These are phyloP conservation scores for Percopsis transmontana DNA, from an alignment of 2,113 vertebrate genomes.

Conservation along the genomic window DNA sequence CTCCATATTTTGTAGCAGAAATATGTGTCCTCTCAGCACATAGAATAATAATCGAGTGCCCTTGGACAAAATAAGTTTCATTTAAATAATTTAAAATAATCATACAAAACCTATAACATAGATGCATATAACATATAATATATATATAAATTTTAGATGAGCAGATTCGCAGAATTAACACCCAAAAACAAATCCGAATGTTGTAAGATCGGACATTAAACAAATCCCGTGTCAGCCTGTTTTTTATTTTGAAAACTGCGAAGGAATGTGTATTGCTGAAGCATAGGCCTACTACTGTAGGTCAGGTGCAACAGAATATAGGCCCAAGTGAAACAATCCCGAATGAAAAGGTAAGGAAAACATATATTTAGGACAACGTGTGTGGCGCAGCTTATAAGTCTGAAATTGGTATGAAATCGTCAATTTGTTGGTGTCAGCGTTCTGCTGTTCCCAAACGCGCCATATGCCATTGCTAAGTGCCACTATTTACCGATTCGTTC, in stretches of 20 bases:
- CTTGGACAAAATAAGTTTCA: conserved; percentile 3
- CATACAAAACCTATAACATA: no score
- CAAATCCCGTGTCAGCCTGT: no score
- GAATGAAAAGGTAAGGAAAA: no score
- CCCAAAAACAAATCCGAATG: no score
- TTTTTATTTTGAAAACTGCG: no score
- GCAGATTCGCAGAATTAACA: no score
- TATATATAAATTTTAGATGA: no score
- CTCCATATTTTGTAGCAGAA: conserved; percentile 71
- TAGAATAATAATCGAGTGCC: conserved; percentile 8
- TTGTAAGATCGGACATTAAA: no score
- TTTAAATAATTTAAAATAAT: no score
- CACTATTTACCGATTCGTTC: conserved; percentile 78
- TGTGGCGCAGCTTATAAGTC: conserved; percentile 65
- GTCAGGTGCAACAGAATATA: neutral
- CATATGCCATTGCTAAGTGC: conserved; percentile 75
- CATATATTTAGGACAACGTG: conserved; percentile 48
- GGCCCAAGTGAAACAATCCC: neutral
- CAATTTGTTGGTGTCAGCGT: conserved; percentile 79
- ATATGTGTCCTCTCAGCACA: conserved; percentile 45
- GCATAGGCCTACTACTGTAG: no score
- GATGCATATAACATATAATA: no score
- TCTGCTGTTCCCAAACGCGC: conserved; percentile 49
- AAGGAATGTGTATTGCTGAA: no score
- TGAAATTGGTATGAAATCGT: conserved; percentile 81